Evolutionary conservation across 1,140 invertebrate genomes (phyloP).

Genomic region (Phortica variegata): DNA sequence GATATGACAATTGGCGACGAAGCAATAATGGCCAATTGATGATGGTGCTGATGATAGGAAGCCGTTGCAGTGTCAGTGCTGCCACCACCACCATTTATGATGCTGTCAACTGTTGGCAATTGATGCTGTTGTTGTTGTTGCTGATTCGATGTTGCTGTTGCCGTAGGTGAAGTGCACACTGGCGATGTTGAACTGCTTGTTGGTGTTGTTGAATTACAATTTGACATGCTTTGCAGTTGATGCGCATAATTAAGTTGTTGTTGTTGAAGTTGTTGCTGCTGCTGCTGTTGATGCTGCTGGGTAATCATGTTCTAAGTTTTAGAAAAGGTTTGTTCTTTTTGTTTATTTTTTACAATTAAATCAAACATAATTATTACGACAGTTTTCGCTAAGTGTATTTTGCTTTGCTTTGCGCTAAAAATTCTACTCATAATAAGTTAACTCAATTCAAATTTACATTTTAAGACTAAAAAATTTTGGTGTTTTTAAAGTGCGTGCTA

Average conservation of each 20-base stretch:
- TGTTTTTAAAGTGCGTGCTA: too few relatives aligned
- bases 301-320: constrained; percentile 47
- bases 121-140: constrained; percentile 6
- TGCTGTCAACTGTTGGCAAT: constrained; percentile 31
- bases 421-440: not conserved
- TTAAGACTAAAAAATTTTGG: not conserved
- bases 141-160: constrained; percentile 15
- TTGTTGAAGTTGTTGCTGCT: constrained; percentile 39
- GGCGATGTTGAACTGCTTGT: constrained; percentile 23
- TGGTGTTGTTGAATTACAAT: constrained; percentile 30
- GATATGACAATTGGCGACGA: constrained; percentile 18
- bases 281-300: constrained; percentile 27
- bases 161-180: constrained; percentile 32
- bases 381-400: constrained; percentile 19
- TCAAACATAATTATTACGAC: constrained; percentile 20
- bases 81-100: constrained; percentile 25
- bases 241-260: constrained; percentile 22
- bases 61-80: constrained; percentile 12
- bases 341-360: constrained; percentile 39
- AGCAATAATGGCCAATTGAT: constrained; percentile 44
- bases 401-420: not conserved
- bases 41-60: constrained; percentile 15
- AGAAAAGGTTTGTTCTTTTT: constrained; percentile 31
- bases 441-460: not conserved
- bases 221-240: constrained; percentile 26